A percentile compares a stretch with the other conserved stretches of the same genome.
Evolutionary conservation across 2,113 vertebrate species (phyloP).

Genomic region (Microcebus ravelobensis): DNA sequence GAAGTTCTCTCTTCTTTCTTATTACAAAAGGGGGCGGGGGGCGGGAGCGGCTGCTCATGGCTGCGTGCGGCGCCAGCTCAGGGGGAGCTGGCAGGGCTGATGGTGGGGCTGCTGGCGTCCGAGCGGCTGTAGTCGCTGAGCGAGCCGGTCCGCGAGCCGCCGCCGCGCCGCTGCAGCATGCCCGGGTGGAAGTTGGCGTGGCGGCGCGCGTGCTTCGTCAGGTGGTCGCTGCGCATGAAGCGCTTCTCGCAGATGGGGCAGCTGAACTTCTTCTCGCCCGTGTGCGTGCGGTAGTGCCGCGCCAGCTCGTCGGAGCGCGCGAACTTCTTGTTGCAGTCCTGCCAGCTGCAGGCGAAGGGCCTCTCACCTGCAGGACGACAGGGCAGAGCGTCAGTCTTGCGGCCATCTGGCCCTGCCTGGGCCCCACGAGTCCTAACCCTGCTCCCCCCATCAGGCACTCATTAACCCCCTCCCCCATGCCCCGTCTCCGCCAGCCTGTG

Average conservation of each 20-base stretch:
- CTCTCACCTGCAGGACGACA: slow-evolving; percentile 90
- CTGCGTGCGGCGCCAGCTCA: slow-evolving; percentile 83
- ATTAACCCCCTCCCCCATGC: fast-evolving
- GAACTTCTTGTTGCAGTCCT: slow-evolving; percentile 97
- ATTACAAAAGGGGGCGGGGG: slow-evolving; percentile 53
- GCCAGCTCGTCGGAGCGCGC: slow-evolving; percentile 98
- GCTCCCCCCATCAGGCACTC: background rate
- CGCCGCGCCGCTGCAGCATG: slow-evolving; percentile 93
- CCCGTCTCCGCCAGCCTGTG: too few relatives aligned
- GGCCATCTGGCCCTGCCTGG: fast-evolving
- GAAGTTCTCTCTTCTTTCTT: slow-evolving; percentile 71
- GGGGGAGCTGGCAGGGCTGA: slow-evolving; percentile 97
- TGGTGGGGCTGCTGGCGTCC: slow-evolving; percentile 94
- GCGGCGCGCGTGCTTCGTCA: slow-evolving; percentile 97
- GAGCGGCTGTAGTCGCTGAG: slow-evolving; percentile 99
- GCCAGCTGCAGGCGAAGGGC: slow-evolving; percentile 97
- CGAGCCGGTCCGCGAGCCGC: slow-evolving; percentile 90
- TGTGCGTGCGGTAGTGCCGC: slow-evolving; percentile 98
- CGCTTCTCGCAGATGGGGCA: slow-evolving; percentile 98
- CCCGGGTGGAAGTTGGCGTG: slow-evolving; percentile 95
- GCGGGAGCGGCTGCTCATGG: slow-evolving; percentile 52
- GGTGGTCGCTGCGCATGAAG: slow-evolving; percentile 99
- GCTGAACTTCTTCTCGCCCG: slow-evolving; percentile 97
- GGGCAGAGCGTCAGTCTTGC: background rate
- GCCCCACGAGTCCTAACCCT: background rate